Conservation (phyloP, 2,113 vertebrate species). For the Pipra filicauda region DNA sequence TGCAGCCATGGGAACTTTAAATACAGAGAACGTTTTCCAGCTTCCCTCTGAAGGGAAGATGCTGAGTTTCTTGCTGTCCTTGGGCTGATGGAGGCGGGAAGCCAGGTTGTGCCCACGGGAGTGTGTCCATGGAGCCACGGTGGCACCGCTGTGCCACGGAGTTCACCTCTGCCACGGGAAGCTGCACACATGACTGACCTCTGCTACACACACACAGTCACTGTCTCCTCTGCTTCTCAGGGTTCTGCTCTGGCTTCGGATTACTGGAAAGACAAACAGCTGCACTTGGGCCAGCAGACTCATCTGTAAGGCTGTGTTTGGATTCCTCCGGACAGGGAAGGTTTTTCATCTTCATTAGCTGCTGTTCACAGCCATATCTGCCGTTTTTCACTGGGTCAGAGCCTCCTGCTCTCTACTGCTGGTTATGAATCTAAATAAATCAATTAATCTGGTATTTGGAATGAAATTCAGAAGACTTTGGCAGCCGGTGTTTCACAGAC, state of each 20-base stretch:
- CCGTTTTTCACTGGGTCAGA: conserved; percentile 5
- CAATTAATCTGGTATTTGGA: conserved; percentile 4
- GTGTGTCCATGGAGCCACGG: rapidly evolving
- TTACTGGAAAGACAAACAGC: conserved; percentile 48
- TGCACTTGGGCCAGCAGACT: conserved; percentile 36
- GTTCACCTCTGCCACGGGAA: rapidly evolving
- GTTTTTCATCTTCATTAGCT: conserved; percentile 55
- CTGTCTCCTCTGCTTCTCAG: not conserved
- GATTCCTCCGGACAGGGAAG: not conserved
- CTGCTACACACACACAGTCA: not conserved
- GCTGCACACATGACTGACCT: not conserved
- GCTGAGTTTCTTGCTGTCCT: not conserved
- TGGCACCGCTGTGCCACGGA: rapidly evolving
- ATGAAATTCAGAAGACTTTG: not conserved
- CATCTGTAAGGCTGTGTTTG: not conserved
- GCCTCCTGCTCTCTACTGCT: not conserved
- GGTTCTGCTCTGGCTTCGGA: not conserved
- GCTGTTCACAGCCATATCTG: conserved; percentile 5
- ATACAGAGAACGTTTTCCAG: conserved; percentile 32
- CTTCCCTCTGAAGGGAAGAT: not conserved
- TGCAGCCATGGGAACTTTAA: conserved; percentile 66
- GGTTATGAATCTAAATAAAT: not conserved
- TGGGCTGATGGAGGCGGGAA: rapidly evolving
- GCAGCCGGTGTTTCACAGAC: not conserved
- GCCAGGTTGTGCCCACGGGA: rapidly evolving